phyloP scores from a whole-genome alignment of 2,888 invertebrate genomes.

The Amiota mariae region DNA sequence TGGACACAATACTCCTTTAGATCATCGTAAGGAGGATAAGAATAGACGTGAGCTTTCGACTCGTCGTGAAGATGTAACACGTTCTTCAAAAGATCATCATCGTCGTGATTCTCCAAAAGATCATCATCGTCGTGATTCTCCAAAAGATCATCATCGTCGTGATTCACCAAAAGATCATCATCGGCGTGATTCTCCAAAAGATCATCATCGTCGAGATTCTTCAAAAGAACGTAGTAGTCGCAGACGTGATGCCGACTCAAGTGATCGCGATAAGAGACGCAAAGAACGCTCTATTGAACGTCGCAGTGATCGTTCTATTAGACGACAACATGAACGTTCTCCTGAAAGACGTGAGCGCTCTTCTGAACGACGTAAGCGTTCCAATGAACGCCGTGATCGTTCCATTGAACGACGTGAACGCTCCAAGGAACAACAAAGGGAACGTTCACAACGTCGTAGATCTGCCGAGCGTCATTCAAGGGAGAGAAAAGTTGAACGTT shows the following conservation, averaged over 20 bases:
- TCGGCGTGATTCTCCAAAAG: constrained; percentile 22
- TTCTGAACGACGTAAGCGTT: constrained; percentile 26
- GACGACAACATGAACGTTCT: constrained; percentile 25
- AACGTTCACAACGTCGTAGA: constrained; percentile 35
- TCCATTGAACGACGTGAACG: constrained; percentile 20
- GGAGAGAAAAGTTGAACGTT: constrained; percentile 36
- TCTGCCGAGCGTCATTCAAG: constrained; percentile 28
- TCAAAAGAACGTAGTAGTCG: constrained; percentile 33
- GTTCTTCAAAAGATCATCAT: constrained; percentile 14
- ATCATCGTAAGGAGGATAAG: not conserved
- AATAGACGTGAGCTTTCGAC: not conserved
- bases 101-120: constrained; percentile 32
- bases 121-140: constrained; percentile 19
- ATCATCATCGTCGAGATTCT: constrained; percentile 17
- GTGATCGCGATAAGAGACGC: constrained; percentile 30
- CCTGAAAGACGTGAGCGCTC: constrained; percentile 34
- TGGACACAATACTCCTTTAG: not conserved
- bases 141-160: constrained; percentile 6
- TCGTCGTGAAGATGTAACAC: constrained; percentile 1
- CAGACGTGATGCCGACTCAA: not conserved
- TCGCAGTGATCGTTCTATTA: constrained; percentile 29
- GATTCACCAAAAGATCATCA: constrained; percentile 33
- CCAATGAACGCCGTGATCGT: constrained; percentile 37
- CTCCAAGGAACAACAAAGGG: constrained; percentile 35
- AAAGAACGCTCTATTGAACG: constrained; percentile 44